Percentiles rank a stretch among this genome's conserved stretches.
These are phyloP conservation scores for Vidua macroura DNA, from an alignment of 2,113 vertebrate species.

Conservation along the genomic window DNA sequence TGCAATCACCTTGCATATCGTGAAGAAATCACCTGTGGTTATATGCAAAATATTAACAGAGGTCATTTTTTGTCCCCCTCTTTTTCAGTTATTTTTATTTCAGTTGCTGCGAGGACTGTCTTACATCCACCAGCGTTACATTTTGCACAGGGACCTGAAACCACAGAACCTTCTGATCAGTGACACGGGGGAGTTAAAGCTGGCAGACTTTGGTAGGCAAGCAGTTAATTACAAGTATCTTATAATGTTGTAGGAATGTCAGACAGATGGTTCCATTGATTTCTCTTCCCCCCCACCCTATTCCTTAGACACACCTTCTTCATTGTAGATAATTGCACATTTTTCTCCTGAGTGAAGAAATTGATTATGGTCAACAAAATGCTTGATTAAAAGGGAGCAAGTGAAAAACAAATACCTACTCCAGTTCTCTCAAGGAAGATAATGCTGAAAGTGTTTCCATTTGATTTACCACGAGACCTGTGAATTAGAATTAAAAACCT, in stretches of 20 bases:
- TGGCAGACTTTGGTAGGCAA: conserved; percentile 94
- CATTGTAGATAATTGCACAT: conserved; percentile 62
- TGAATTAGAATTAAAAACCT: not conserved
- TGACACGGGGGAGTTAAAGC: conserved; percentile 95
- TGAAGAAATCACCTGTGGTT: conserved; percentile 63
- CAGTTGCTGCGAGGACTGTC: conserved; percentile 95
- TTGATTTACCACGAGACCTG: not conserved
- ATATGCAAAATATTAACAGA: conserved; percentile 72
- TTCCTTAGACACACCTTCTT: conserved; percentile 68
- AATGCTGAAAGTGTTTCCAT: not conserved
- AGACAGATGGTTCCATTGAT: conserved; percentile 73
- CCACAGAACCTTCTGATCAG: conserved; percentile 98
- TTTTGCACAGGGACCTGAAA: conserved; percentile 96
- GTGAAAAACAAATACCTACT: conserved; percentile 15
- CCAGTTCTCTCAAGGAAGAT: not conserved
- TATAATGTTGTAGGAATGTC: conserved; percentile 73
- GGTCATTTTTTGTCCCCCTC: conserved; percentile 66
- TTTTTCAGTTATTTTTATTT: conserved; percentile 92
- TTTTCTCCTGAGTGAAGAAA: conserved; percentile 50
- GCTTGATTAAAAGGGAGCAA: conserved; percentile 46
- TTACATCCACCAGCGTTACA: conserved; percentile 96
- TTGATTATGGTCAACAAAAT: conserved; percentile 61
- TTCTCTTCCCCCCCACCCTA: conserved; percentile 46
- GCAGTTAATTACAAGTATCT: conserved; percentile 78
- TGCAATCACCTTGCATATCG: conserved; percentile 33